Base-by-base conservation (phyloP, 2,888 invertebrate species). In the Pasiphila rectangulata region DNA sequence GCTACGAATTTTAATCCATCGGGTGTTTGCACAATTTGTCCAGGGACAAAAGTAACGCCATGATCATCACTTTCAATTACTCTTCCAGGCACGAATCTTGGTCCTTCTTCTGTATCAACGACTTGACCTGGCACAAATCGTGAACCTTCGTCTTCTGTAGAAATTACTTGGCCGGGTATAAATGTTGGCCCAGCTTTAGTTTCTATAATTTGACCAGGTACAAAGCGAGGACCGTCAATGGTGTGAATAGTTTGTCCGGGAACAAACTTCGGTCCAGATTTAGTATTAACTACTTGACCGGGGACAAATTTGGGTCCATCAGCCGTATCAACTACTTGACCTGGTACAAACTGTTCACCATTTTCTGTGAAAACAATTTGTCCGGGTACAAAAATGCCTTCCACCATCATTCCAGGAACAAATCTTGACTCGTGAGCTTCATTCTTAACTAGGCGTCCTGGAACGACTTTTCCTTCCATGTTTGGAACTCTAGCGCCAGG, bases 191-290 rank as follows among this genome's bases (percentile, higher is more conserved):
- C 94, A 19, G 92, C 91, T 69, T 93, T 93, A 1, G 94, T 93
- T 73, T 93, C 92, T 40, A 94, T 92, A 47, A 94, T 93, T 75
- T 94, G 94, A 6, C 94, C 94, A 0, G 94, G 94, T n/a, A 94
- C 93, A 64, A 94, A 94, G 54, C 93, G 91, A 10, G 92, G 91
- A 0, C 94, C 94, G 53, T 93, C 93, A 38, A 91, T 91, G 0
- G 92, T 93, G 48, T 93, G 91, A 52, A 94, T 89, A 0, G 94
- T 94, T 80, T 94, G 94, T 4, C 94, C 94, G 1, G 94, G 89
- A 5, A 90, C 89, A 64, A 93, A 93, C 66, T 92, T 92, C 0
- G 91, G 89, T 4, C 93, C 92, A 32, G 87, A 89, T 64, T 90
- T 89, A 0, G 93, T 93, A 63, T 93, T 92, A 0, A 94, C 93